Evolutionary conservation across 2,797 vertebrate species (phyloP).

Genomic region (Cynodonichthys magdalenae): DNA sequence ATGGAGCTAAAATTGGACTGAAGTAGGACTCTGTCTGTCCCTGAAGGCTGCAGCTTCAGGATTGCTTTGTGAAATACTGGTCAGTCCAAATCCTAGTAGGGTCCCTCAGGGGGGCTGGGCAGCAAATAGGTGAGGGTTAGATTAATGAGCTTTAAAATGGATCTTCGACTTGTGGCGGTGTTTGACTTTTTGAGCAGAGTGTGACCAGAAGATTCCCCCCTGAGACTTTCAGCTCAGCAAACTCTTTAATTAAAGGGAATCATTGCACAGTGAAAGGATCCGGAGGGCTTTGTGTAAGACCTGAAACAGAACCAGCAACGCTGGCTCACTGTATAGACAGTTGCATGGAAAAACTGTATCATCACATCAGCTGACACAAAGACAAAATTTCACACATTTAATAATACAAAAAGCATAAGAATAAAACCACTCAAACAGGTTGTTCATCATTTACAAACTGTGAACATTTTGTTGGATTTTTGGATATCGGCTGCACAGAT

Average conservation of each 20-base stretch:
- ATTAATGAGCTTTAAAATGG: conserved; percentile 58
- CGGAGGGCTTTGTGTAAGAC: neutral
- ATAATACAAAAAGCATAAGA: too few relatives aligned
- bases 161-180: conserved; percentile 44
- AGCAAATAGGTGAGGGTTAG: neutral
- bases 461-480: too few relatives aligned
- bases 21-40: neutral
- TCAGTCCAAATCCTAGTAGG: neutral
- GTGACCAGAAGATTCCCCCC: too few relatives aligned
- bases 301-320: too few relatives aligned
- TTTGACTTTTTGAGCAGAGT: neutral
- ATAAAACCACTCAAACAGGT: too few relatives aligned
- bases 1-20: neutral
- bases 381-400: neutral
- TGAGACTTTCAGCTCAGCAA: neutral
- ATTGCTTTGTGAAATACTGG: too few relatives aligned
- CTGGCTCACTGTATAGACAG: too few relatives aligned
- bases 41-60: neutral
- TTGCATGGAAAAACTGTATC: neutral
- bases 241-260: neutral
- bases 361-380: neutral
- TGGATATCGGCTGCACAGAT: too few relatives aligned
- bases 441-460: too few relatives aligned
- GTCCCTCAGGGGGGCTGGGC: neutral
- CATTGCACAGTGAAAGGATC: neutral